phyloP scores from a whole-genome alignment of 2,113 vertebrate genomes.

The Cryptotis parvus region DNA sequence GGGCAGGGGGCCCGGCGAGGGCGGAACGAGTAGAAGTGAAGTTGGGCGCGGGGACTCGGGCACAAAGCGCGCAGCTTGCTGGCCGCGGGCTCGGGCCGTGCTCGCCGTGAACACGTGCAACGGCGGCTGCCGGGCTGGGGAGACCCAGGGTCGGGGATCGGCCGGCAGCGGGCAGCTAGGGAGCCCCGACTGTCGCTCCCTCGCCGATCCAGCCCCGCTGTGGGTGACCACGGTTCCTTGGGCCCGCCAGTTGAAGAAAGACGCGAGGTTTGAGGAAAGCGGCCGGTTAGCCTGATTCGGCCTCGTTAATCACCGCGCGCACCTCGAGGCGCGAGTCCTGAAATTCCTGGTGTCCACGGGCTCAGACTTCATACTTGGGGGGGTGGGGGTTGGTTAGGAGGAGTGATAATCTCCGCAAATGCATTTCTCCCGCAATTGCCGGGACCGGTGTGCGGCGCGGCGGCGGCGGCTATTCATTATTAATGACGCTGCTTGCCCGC shows the following conservation, averaged over 20 bases:
- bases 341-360: slow-evolving; percentile 50
- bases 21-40: slow-evolving; percentile 71
- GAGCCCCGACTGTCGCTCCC: background rate
- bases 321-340: slow-evolving; percentile 9
- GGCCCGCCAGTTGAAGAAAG: slow-evolving; percentile 3
- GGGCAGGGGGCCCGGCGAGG: slow-evolving; percentile 31
- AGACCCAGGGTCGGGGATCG: background rate
- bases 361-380: slow-evolving; percentile 69
- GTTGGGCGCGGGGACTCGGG: slow-evolving; percentile 72
- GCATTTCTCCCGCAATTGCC: slow-evolving; percentile 54
- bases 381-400: too few species aligned
- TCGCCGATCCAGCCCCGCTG: background rate
- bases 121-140: slow-evolving; percentile 34
- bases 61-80: slow-evolving; percentile 81
- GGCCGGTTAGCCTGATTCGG: slow-evolving; percentile 18
- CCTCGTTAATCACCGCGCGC: background rate
- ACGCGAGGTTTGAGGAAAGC: slow-evolving; percentile 46
- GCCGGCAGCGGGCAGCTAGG: background rate
- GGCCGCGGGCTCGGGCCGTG: slow-evolving; percentile 53
- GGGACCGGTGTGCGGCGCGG: slow-evolving; percentile 58
- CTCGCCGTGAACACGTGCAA: slow-evolving; percentile 76
- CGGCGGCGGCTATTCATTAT: slow-evolving; percentile 74
- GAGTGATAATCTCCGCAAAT: slow-evolving; percentile 28
- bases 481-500: slow-evolving; percentile 78
- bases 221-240: background rate